A percentile compares a stretch with the other conserved stretches of the same genome.
phyloP scores from a whole-genome alignment of 35 echinoderm and acorn worm genomes.

The Heliocidaris erythrogramma region DNA sequence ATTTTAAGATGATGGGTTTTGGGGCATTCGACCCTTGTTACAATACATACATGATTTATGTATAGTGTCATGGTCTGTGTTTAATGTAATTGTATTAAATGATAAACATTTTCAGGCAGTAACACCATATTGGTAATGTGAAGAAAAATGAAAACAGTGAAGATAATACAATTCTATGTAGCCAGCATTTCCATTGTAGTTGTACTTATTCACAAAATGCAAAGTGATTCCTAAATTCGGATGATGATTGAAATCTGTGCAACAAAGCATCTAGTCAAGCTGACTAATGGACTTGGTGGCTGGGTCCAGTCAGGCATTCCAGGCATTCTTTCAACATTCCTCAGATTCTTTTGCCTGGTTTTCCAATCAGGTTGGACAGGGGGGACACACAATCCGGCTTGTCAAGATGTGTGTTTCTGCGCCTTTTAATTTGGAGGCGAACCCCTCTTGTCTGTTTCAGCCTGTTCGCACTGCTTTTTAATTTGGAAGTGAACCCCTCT shows the following conservation, averaged over 20 bases:
- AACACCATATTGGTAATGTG: too few species aligned
- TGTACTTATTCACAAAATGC: too few species aligned
- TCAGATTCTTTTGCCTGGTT: background rate
- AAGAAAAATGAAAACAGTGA: too few species aligned
- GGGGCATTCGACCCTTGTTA: too few species aligned
- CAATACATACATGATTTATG: too few species aligned
- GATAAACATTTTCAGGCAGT: too few species aligned
- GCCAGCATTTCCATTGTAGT: too few species aligned
- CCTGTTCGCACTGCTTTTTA: background rate
- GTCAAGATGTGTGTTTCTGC: constrained; percentile 15
- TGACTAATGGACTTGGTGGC: background rate
- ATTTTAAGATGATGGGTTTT: too few species aligned
- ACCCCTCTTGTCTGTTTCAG: background rate
- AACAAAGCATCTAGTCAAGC: background rate
- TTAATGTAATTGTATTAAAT: too few species aligned
- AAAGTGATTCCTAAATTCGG: background rate
- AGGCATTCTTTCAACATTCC: constrained; percentile 25
- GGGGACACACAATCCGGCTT: background rate
- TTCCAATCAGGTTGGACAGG: constrained; percentile 6
- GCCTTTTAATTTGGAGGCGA: constrained; percentile 27
- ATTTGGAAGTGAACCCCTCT: too few species aligned
- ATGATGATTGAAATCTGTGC: background rate
- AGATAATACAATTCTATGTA: too few species aligned
- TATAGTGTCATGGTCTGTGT: too few species aligned
- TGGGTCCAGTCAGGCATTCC: constrained; percentile 23